Base-by-base conservation (phyloP, 2,888 invertebrate genomes). In the Apomyelois bistriatella region DNA sequence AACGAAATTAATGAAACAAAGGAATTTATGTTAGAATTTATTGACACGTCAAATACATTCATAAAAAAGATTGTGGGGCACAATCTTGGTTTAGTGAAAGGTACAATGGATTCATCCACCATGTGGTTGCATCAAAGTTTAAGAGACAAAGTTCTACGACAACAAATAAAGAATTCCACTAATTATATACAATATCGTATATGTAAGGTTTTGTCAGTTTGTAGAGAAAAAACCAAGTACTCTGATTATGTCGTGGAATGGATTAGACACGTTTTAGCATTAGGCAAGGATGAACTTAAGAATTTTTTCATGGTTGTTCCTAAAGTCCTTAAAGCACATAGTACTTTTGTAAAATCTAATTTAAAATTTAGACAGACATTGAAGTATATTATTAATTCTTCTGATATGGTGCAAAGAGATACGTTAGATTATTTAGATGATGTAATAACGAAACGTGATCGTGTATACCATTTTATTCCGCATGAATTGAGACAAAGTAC, bases 381-480 rank as follows among this genome's bases (percentile, higher is more conserved):
- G 13, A 41, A 41, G 32, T 50, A 50, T 40, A 41, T 79, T 1
- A 54, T 63, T 2, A 61, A 63, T 41, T 58, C 65, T 4, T 61
- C 68, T 15, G 30, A 58, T 0, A 49, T 53, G 10, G 60, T 67
- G 6, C 71, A 79, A 54, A 73, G 74, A 38, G 76, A 76, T 60
- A 58, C 69, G 8, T 46, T 82, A 12, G 81, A 81, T 37, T 75
- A 75, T 47, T 13, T 82, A 0, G 80, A 80, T 54, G 82, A 80
- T 58, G 58, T 72, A 12, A 53, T 82, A 30, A 69, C 68, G 0
- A 74, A 72, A 53, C 64, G 66, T 28, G n/a, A 15, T 1, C 59
- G 55, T 30, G 41, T 72, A n/a, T 51, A 60, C 5, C 58, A 63
- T 35, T 36, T 66, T 12, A 60, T 70, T 10, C 66, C 79, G 4